Conservation (phyloP, 2,888 invertebrate species). For the Colletes collaris region DNA sequence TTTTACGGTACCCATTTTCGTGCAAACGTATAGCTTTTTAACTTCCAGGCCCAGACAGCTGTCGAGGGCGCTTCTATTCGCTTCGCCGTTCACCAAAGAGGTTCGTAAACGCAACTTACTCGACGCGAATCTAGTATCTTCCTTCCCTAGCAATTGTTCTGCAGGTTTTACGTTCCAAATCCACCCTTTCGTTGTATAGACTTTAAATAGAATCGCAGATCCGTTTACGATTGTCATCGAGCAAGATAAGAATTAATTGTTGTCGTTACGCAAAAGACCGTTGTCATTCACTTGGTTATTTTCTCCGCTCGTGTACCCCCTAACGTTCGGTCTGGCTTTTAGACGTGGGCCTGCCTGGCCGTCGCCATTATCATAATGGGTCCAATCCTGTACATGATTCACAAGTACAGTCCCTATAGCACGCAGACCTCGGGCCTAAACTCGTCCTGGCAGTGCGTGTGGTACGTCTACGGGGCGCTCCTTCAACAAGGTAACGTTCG, state of each 20-base stretch:
- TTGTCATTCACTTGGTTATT: constrained; percentile 27
- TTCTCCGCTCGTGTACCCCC: constrained; percentile 15
- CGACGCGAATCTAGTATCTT: no score
- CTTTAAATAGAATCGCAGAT: background rate
- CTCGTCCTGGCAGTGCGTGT: constrained; percentile 88
- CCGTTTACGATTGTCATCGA: background rate
- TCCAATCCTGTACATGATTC: constrained; percentile 89
- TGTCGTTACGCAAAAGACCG: constrained; percentile 21
- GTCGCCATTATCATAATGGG: constrained; percentile 90
- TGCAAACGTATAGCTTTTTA: constrained; percentile 91
- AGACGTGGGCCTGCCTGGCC: constrained; percentile 93
- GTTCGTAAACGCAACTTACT: constrained; percentile 72
- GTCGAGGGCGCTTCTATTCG: constrained; percentile 92
- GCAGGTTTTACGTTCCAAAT: no score
- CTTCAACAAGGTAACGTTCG: constrained; percentile 91
- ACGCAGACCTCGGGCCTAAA: constrained; percentile 65
- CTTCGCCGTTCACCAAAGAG: constrained; percentile 89
- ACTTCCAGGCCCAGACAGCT: constrained; percentile 91
- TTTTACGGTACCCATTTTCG: constrained; percentile 91
- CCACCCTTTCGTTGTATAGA: no score
- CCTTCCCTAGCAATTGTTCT: no score
- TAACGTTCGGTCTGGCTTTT: constrained; percentile 64
- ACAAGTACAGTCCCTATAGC: constrained; percentile 87
- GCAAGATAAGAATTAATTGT: constrained; percentile 11
- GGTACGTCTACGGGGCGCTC: constrained; percentile 96